Conservation (phyloP, 2,797 vertebrate genomes). For the Gadopsis bispinosus region DNA sequence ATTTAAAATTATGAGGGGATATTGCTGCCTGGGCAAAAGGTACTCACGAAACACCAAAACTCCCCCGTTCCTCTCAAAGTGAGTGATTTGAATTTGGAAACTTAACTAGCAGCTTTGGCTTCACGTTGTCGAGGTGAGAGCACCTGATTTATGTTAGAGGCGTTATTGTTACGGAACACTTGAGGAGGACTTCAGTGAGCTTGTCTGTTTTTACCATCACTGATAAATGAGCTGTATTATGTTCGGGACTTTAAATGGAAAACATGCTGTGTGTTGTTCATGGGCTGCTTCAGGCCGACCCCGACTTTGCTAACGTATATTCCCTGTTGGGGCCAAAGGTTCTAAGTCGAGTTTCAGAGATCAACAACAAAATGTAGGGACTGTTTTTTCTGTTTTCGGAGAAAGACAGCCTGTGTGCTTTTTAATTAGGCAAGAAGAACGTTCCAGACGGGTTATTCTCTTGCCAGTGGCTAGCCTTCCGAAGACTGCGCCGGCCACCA, state of each 20-base stretch:
- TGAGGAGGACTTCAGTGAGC: not conserved
- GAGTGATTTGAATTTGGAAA: constrained; percentile 66
- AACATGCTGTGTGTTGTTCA: constrained; percentile 20
- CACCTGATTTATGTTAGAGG: constrained; percentile 63
- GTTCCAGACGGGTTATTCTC: constrained; percentile 29
- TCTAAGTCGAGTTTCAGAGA: constrained; percentile 4
- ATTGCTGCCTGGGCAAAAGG: constrained; percentile 70
- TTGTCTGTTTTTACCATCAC: constrained; percentile 22
- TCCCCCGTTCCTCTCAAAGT: constrained; percentile 33
- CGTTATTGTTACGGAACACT: constrained; percentile 35
- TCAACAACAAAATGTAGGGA: constrained; percentile 3
- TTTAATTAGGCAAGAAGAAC: constrained; percentile 58
- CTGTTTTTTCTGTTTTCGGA: constrained; percentile 26
- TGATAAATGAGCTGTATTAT: constrained; percentile 45
- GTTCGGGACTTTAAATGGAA: constrained; percentile 25
- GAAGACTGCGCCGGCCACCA: constrained; percentile 28
- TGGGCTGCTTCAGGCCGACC: not conserved
- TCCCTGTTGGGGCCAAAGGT: constrained; percentile 18
- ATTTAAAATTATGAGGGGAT: constrained; percentile 75
- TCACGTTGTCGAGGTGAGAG: constrained; percentile 22
- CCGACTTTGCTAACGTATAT: constrained; percentile 3
- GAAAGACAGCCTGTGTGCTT: constrained; percentile 35
- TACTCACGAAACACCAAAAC: constrained; percentile 35
- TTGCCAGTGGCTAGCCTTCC: constrained; percentile 24
- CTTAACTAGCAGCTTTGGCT: constrained; percentile 15